Percentiles rank a stretch among this genome's conserved stretches.
These are phyloP conservation scores for Catamblyrhynchus diadema DNA, from an alignment of 2,797 vertebrate genomes.

Conservation along the genomic window DNA sequence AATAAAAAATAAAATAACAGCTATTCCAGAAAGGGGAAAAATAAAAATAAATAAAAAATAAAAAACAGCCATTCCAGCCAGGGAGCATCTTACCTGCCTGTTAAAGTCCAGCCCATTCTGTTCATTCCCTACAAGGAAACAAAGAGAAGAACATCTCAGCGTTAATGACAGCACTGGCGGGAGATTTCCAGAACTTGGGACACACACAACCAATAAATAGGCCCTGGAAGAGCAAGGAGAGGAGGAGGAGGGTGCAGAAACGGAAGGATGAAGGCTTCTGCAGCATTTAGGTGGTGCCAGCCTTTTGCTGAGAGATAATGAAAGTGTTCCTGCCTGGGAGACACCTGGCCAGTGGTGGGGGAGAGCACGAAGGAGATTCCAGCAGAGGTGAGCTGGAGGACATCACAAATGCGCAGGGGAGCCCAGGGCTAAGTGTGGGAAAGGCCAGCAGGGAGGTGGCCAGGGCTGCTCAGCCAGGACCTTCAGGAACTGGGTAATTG, in stretches of 20 bases:
- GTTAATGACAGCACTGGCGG: neutral
- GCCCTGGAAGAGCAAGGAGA: neutral
- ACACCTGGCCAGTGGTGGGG: neutral
- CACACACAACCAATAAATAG: accelerated
- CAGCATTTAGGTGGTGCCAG: neutral
- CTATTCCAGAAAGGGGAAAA: no score
- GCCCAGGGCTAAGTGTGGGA: neutral
- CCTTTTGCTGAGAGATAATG: neutral
- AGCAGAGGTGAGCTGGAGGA: neutral
- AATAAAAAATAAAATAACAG: no score
- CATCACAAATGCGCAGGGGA: neutral
- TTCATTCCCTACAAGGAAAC: constrained; percentile 78
- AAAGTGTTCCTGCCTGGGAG: neutral
- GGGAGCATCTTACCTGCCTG: constrained; percentile 84
- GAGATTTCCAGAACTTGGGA: neutral
- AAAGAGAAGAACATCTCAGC: neutral
- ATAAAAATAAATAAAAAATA: neutral
- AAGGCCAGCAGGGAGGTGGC: neutral
- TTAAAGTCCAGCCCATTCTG: constrained; percentile 89
- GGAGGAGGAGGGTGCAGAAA: neutral
- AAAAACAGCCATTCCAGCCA: neutral
- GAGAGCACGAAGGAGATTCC: neutral
- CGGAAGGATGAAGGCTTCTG: neutral
- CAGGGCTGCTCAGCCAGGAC: neutral
- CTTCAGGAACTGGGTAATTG: neutral